Base-by-base conservation (phyloP, 2,113 vertebrate species). In the Coptodon rendalli region DNA sequence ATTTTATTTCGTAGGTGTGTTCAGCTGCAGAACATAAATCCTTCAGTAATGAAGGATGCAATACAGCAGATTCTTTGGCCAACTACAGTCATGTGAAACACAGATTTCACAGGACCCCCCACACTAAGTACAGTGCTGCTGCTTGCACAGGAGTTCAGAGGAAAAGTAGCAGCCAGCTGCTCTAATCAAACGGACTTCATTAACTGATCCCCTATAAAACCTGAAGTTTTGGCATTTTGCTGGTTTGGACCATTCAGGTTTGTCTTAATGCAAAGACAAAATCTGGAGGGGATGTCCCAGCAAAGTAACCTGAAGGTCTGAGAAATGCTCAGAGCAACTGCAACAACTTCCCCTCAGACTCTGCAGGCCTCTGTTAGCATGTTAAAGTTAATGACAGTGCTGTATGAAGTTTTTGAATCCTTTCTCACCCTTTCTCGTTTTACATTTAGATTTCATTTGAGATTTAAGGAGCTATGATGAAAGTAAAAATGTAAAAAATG, bases 401-500 rank as follows among this genome's bases (percentile, higher is more conserved):
- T 1, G 3, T 71, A 24, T 24, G 7, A 71, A 24, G 36, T 1
- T 87, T 52, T 82, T 78, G 34, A 68, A 81, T 80, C 36, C 8
- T 5, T 54, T 85, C 63, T 79, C 19, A 81, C 79, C 24, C 6
- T 16, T 53, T 85, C 66, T 80, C 8, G 14, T 36, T 63, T 56
- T 17, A 50, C 31, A 87, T 79, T 57, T 11, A 8, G 7, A 56
- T 54, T 76, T 81, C 2, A 40, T 68, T 80, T 85, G 11, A 81
- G 40, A 82, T 90, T 86, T 11, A 24, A 82, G 66, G 48, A 34
- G 11, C 45, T 29, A 40, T 1, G 76, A 83, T 82, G 61, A 68
- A 89, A 68, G 53, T 71, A 31, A 86, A 43, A 71, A 71, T 66
- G 19, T n/a, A 36, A 83, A 87, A 85, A 89, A 85, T 86, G 53